Conservation (phyloP, 2,797 vertebrate genomes). For the Bovichtus variegatus region DNA sequence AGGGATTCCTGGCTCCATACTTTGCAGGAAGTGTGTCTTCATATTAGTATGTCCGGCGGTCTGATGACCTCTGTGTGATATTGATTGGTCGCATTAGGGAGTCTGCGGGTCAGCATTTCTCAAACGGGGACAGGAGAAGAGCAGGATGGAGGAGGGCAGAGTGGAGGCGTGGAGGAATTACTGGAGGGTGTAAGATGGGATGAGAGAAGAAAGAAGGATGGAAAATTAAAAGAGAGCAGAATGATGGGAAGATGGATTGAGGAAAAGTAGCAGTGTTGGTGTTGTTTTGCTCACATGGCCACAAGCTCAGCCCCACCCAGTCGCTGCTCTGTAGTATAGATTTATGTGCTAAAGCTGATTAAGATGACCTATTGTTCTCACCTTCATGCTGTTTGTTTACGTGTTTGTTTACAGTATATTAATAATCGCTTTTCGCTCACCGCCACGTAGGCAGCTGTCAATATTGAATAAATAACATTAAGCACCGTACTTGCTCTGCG, state of each 20-base stretch:
- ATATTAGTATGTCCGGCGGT: conserved; percentile 70
- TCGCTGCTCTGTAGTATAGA: conserved; percentile 44
- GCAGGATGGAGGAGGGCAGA: conserved; percentile 41
- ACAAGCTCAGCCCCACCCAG: not conserved
- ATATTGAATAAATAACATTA: conserved; percentile 47
- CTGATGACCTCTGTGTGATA: conserved; percentile 73
- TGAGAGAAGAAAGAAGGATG: not conserved
- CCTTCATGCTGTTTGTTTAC: conserved; percentile 28
- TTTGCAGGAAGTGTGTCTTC: conserved; percentile 58
- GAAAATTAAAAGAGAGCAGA: conserved; percentile 35
- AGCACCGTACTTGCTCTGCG: not conserved
- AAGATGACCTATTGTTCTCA: conserved; percentile 56
- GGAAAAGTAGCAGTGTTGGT: conserved; percentile 7
- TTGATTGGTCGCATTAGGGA: conserved; percentile 77
- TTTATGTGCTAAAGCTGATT: conserved; percentile 46
- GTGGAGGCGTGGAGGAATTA: conserved; percentile 37
- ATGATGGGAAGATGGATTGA: conserved; percentile 20
- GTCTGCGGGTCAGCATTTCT: conserved; percentile 78
- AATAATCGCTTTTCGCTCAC: conserved; percentile 41
- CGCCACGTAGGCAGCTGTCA: conserved; percentile 21
- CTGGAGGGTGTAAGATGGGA: conserved; percentile 30
- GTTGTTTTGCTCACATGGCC: conserved; percentile 21
- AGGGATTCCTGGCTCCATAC: conserved; percentile 42
- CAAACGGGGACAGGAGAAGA: conserved; percentile 51
- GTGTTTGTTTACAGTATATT: conserved; percentile 49